Percentiles rank a stretch among this genome's conserved stretches.
Evolutionary conservation across 2,797 vertebrate genomes (phyloP).

Genomic region (Enteromius radiatus): DNA sequence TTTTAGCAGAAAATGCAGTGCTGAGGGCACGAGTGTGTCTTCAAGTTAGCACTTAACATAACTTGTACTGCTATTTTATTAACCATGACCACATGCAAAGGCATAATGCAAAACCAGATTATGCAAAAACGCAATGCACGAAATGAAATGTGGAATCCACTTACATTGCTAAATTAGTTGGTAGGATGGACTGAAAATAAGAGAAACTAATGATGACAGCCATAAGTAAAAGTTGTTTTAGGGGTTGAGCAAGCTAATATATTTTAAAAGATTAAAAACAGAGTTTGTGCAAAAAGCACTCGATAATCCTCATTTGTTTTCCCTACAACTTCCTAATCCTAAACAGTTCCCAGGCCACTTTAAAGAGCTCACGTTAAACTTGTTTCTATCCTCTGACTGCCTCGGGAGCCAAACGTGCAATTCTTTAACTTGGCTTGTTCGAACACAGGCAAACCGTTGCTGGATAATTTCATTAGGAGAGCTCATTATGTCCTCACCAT

Average conservation of each 20-base stretch:
- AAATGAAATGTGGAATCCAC: background rate
- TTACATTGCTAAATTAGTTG: background rate
- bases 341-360: background rate
- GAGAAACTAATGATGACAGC: background rate
- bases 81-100: conserved; percentile 54
- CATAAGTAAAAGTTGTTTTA: background rate
- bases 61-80: conserved; percentile 57
- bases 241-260: background rate
- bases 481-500: conserved; percentile 60
- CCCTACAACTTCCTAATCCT: background rate
- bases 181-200: background rate
- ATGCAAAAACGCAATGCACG: conserved; percentile 1
- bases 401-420: conserved; percentile 46
- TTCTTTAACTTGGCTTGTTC: conserved; percentile 64
- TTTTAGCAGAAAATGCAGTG: background rate
- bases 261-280: background rate
- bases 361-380: conserved; percentile 19
- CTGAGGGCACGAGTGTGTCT: conserved; percentile 34
- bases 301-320: background rate
- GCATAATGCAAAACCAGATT: conserved; percentile 38
- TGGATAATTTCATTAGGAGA: conserved; percentile 75
- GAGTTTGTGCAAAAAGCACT: background rate
- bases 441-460: conserved; percentile 75
- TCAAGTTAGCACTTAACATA: conserved; percentile 60
- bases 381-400: conserved; percentile 47